phyloP scores from a whole-genome alignment of 2,113 vertebrate genomes.

The Empidonax alnorum region DNA sequence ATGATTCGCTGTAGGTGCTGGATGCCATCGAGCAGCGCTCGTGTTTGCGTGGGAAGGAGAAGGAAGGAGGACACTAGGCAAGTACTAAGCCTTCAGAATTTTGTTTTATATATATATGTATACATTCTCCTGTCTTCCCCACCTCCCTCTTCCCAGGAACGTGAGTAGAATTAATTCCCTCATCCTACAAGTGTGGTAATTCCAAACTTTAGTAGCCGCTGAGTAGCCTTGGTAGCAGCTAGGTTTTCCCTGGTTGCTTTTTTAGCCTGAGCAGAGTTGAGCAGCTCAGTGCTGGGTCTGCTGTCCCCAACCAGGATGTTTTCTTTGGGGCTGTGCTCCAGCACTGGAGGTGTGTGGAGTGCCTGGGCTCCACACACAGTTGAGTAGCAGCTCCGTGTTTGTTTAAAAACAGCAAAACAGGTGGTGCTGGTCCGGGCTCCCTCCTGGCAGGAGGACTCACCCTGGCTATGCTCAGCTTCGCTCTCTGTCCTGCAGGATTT shows the following conservation, averaged over 20 bases:
- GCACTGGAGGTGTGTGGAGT: neutral
- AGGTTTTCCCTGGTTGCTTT: rapidly evolving
- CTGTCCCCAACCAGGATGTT: neutral
- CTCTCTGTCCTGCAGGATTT: neutral
- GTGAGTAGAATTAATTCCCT: neutral
- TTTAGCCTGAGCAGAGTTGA: neutral
- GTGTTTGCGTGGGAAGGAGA: neutral
- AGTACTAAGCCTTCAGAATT: neutral
- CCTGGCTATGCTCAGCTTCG: neutral
- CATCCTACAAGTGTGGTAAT: neutral
- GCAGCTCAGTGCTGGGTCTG: neutral
- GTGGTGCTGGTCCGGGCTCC: neutral
- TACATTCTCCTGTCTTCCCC: neutral
- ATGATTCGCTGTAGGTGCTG: conserved; percentile 37
- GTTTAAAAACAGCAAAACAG: neutral
- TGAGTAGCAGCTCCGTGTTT: neutral
- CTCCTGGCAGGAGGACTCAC: neutral
- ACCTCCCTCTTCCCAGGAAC: neutral
- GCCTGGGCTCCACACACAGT: neutral
- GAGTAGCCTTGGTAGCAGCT: neutral
- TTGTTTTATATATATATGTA: neutral
- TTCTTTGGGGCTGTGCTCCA: neutral
- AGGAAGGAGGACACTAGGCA: neutral
- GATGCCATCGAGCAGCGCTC: conserved; percentile 6
- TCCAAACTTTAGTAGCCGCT: neutral